Conservation (phyloP, 2,113 vertebrate genomes). For the Mesocricetus auratus region DNA sequence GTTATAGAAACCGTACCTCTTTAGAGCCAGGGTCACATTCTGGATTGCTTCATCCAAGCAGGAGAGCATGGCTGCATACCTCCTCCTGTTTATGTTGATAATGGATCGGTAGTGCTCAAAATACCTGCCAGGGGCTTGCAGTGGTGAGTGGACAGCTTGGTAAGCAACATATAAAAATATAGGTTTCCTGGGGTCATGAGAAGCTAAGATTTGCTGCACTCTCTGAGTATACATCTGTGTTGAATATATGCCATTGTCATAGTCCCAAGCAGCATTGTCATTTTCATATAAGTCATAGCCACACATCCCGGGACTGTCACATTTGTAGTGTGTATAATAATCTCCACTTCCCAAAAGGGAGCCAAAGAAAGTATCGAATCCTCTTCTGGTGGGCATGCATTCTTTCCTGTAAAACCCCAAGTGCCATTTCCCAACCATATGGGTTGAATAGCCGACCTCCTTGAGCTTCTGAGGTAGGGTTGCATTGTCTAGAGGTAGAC, state of each 20-base stretch:
- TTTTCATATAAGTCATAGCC: conserved; percentile 97
- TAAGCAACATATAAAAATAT: conserved; percentile 96
- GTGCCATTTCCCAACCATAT: conserved; percentile 99
- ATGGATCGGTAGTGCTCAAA: conserved; percentile 95
- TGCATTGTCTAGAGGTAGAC: conserved; percentile 94
- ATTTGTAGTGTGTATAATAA: conserved; percentile 98
- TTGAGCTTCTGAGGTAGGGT: conserved; percentile 97
- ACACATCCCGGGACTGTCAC: conserved; percentile 95
- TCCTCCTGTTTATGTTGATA: conserved; percentile 92
- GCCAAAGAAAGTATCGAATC: conserved; percentile 97
- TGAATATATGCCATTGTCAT: conserved; percentile 94
- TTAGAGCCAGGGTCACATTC: conserved; percentile 94
- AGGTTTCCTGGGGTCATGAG: conserved; percentile 91
- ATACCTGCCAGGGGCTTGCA: conserved; percentile 95
- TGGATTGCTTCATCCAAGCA: conserved; percentile 96
- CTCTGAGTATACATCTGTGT: conserved; percentile 97
- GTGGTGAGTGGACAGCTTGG: conserved; percentile 96
- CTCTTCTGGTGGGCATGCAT: conserved; percentile 96
- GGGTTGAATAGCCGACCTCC: conserved; percentile 95
- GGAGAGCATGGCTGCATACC: conserved; percentile 97
- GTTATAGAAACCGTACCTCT: conserved; percentile 94
- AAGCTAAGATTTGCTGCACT: conserved; percentile 92
- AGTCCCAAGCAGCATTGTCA: conserved; percentile 95
- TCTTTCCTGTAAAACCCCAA: conserved; percentile 97
- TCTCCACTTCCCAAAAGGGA: conserved; percentile 96